These are phyloP conservation scores for Darevskia mixta DNA, from an alignment of 2,797 vertebrate species.

Conservation along the genomic window DNA sequence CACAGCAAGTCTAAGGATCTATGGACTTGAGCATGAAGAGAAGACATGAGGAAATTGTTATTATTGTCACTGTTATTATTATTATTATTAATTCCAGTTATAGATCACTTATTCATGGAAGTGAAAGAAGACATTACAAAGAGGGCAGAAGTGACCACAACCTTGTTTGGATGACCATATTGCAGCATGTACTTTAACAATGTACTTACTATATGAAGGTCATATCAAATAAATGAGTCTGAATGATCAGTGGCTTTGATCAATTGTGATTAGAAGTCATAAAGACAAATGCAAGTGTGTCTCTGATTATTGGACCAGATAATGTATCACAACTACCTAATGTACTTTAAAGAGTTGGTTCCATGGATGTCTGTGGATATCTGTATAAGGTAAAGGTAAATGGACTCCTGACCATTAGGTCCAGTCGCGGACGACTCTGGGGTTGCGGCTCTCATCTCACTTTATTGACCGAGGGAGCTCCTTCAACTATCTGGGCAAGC, in stretches of 20 bases:
- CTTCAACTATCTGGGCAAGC: too few species aligned
- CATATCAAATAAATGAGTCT: conserved; percentile 52
- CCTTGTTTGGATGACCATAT: too few species aligned
- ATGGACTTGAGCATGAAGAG: too few species aligned
- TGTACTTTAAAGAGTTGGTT: not conserved
- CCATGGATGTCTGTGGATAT: not conserved
- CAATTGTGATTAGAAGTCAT: conserved; percentile 57
- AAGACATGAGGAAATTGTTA: too few species aligned
- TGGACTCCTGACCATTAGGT: too few species aligned
- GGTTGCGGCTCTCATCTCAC: too few species aligned
- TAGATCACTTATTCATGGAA: not conserved
- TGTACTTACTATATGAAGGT: conserved; percentile 50
- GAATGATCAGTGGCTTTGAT: conserved; percentile 47
- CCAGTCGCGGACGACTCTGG: too few species aligned
- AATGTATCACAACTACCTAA: not conserved
- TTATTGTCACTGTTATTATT: too few species aligned
- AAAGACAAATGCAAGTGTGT: conserved; percentile 33
- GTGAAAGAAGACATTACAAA: not conserved
- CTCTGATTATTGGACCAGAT: conserved; percentile 46
- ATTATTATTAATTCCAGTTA: not conserved
- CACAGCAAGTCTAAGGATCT: not conserved
- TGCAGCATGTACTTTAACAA: not conserved
- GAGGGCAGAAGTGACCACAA: not conserved
- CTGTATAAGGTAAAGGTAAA: too few species aligned
- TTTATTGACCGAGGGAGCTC: too few species aligned